Evolutionary conservation across 2,113 vertebrate genomes (phyloP), one percentile per base, ranked within the genome.

Genomic region (Labeo rohita): DNA sequence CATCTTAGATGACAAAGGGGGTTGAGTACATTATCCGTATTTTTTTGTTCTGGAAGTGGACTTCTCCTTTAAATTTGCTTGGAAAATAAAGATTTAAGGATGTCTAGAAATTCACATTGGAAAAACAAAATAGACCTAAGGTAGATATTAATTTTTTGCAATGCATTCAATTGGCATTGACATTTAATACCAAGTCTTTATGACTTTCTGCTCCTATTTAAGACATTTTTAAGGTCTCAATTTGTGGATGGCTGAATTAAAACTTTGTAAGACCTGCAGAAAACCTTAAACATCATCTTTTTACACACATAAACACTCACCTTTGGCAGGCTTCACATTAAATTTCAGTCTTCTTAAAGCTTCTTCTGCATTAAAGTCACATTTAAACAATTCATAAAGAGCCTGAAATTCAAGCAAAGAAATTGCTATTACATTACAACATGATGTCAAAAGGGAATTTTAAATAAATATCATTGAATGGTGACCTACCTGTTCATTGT

Each of bases 301-400:
- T 8, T 59, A 56, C 65, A 68, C 6, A 68, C 34, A 68, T 15
- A 70, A 43, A 43, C 8, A 72, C 93, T 95, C 94, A 99, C 98
- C 98, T 96, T 97, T 95, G 87, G 97, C 97, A 90, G 97, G 96
- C 92, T 97, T 98, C 21, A 98, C 97, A 85, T 98, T 98, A 90
- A 98, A 98, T 80, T 95, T 95, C 85, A 99, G 91, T 94, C 97
- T 96, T 90, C 97, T 95, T 66, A 99, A 92, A 87, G 98, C 98
- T 92, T 99, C 97, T 83, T 99, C 98, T 83, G 96, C 95, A 90
- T 99, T 96, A 94, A 98, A 99, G 91, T 95, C 97, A 93, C 98
- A 99, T 91, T 99, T 99, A 74, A 99, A 97, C 84, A 99, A 94
- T 86, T 99, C 98, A 91, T 98, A 99, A 11, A 99, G 92, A 0